phyloP scores from a whole-genome alignment of 2,888 invertebrate species.

The Melangyna quadrimaculata region DNA sequence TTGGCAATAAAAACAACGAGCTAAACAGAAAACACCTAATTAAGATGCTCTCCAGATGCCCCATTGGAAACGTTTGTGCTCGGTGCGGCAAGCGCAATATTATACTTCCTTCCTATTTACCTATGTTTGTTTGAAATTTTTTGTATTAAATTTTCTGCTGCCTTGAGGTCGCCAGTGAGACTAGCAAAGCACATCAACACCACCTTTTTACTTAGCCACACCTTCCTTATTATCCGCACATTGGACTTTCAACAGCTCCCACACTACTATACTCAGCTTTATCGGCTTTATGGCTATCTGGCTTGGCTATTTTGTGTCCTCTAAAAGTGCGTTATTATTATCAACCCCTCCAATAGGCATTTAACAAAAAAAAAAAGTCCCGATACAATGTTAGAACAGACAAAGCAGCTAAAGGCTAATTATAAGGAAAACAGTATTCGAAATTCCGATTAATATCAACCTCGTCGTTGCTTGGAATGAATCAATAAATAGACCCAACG shows the following conservation, averaged over 20 bases:
- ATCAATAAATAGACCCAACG: slow-evolving; percentile 40
- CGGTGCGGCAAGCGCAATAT: slow-evolving; percentile 41
- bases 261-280: neutral
- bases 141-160: slow-evolving; percentile 45
- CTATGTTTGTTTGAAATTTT: slow-evolving; percentile 10
- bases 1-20: slow-evolving; percentile 49
- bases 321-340: slow-evolving; percentile 2
- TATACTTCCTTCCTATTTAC: slow-evolving; percentile 59
- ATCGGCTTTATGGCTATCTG: neutral
- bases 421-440: neutral
- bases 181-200: slow-evolving; percentile 19
- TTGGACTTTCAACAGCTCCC: slow-evolving; percentile 38
- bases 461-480: slow-evolving; percentile 37
- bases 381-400: slow-evolving; percentile 41
- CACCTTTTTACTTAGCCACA: neutral
- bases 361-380: neutral
- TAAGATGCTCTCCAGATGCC: slow-evolving; percentile 62
- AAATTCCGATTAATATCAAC: slow-evolving; percentile 40
- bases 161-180: slow-evolving; percentile 40
- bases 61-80: slow-evolving; percentile 26
- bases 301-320: neutral
- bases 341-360: slow-evolving; percentile 30
- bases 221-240: slow-evolving; percentile 30
- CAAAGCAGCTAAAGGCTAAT: neutral
- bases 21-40: slow-evolving; percentile 59